phyloP scores from a whole-genome alignment of 1,140 invertebrate species.

The Hypothenemus hampei region DNA sequence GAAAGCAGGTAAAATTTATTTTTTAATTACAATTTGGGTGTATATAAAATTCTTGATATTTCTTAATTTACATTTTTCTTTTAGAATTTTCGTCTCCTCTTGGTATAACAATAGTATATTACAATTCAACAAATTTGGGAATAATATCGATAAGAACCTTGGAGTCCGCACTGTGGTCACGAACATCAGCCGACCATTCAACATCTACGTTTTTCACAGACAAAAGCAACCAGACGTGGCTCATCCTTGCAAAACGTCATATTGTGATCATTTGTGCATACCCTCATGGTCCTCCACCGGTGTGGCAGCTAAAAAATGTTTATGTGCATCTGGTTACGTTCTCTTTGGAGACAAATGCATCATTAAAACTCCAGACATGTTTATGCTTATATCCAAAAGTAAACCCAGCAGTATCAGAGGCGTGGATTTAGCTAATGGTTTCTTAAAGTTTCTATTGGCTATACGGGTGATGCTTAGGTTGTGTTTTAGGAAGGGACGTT shows the following conservation, averaged over 20 bases:
- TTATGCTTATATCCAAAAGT: slow-evolving; percentile 60
- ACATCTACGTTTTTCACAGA: slow-evolving; percentile 66
- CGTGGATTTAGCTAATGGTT: slow-evolving; percentile 41
- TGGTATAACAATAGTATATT: slow-evolving; percentile 61
- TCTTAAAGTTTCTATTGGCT: slow-evolving; percentile 45
- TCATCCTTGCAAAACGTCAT: slow-evolving; percentile 65
- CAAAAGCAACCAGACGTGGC: slow-evolving; percentile 66
- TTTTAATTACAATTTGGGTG: background rate
- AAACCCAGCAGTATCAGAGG: slow-evolving; percentile 61
- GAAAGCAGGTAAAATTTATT: slow-evolving; percentile 48
- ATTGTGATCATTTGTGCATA: slow-evolving; percentile 72
- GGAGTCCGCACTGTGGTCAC: slow-evolving; percentile 40
- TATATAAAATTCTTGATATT: too few relatives aligned
- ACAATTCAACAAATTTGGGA: slow-evolving; percentile 53
- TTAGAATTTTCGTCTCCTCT: slow-evolving; percentile 59
- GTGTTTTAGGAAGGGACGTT: slow-evolving; percentile 33
- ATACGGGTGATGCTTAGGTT: background rate
- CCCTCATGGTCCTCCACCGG: slow-evolving; percentile 52
- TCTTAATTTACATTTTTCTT: too few relatives aligned
- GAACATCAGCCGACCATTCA: slow-evolving; percentile 54
- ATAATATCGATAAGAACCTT: slow-evolving; percentile 47
- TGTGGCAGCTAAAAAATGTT: slow-evolving; percentile 55
- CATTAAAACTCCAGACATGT: slow-evolving; percentile 45
- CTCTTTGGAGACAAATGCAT: slow-evolving; percentile 47
- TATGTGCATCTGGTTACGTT: slow-evolving; percentile 65